Percentiles rank a stretch among this genome's conserved stretches.
Evolutionary conservation across 2,113 vertebrate species (phyloP).

Genomic region (Hyaena hyaena): DNA sequence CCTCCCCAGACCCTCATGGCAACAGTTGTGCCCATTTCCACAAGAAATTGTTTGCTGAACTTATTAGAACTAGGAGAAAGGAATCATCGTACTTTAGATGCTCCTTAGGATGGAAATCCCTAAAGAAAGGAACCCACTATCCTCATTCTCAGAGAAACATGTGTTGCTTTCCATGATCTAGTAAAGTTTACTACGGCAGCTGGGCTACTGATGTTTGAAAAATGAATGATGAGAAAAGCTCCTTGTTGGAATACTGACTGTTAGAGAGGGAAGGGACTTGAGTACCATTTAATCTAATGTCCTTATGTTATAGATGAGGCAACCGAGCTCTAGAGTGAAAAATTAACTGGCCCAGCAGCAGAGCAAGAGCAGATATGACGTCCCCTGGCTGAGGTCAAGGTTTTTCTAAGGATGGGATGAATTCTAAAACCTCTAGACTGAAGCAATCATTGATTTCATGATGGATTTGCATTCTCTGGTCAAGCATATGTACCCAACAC

Average conservation of each 20-base stretch:
- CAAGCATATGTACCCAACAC: accelerated
- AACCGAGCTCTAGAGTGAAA: not conserved
- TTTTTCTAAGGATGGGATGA: not conserved
- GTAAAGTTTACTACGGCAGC: not conserved
- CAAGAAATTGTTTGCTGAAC: not conserved
- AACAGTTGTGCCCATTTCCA: not conserved
- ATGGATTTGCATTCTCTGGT: not conserved
- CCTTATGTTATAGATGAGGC: not conserved
- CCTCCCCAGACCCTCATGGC: not conserved
- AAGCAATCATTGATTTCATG: not conserved
- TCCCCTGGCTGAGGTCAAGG: too few species aligned
- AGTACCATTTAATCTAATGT: not conserved
- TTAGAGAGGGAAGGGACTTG: not conserved
- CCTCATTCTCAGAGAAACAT: not conserved
- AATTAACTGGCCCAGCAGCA: not conserved
- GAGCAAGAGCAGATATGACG: not conserved
- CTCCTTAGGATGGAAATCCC: not conserved
- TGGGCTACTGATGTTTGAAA: not conserved
- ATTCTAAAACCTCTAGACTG: not conserved
- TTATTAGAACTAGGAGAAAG: not conserved
- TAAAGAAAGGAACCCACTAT: not conserved
- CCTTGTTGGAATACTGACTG: not conserved
- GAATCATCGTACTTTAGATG: not conserved
- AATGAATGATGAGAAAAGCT: not conserved
- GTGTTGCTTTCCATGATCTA: not conserved